phyloP scores from a whole-genome alignment of 2,797 vertebrate genomes.

The Iguana delicatissima region DNA sequence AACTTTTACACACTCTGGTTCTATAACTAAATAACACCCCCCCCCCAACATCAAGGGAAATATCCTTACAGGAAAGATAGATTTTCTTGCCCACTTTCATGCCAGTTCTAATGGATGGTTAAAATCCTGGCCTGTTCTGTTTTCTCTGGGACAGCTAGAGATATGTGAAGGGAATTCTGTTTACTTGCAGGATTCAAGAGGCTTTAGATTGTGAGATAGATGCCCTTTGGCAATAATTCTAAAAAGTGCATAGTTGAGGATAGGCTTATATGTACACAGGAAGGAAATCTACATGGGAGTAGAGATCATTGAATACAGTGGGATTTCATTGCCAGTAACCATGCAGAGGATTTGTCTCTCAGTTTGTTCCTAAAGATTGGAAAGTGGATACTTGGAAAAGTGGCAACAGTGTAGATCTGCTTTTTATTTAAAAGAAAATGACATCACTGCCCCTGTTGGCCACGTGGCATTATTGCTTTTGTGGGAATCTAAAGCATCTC shows the following conservation, averaged over 20 bases:
- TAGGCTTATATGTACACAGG: background rate
- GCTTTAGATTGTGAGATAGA: background rate
- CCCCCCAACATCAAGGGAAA: background rate
- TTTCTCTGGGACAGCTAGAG: background rate
- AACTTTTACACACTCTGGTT: background rate
- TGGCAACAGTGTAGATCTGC: conserved; percentile 22
- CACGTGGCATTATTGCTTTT: conserved; percentile 58
- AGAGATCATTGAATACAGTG: background rate
- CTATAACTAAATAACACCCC: background rate
- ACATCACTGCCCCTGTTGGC: conserved; percentile 36
- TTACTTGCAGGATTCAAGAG: background rate
- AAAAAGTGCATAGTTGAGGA: background rate
- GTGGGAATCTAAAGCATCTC: conserved; percentile 65
- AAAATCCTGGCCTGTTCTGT: background rate
- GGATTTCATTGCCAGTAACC: background rate
- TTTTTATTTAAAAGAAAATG: conserved; percentile 40
- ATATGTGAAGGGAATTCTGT: background rate
- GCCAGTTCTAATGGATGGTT: background rate
- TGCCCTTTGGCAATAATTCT: background rate
- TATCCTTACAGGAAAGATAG: background rate
- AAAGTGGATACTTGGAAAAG: conserved; percentile 27
- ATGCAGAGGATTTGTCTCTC: no score
- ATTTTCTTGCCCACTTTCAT: background rate
- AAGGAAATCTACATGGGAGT: background rate
- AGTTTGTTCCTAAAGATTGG: conserved; percentile 27